Percentiles rank a stretch among this genome's conserved stretches.
phyloP scores from a whole-genome alignment of 2,113 vertebrate genomes.

The Antechinus flavipes region DNA sequence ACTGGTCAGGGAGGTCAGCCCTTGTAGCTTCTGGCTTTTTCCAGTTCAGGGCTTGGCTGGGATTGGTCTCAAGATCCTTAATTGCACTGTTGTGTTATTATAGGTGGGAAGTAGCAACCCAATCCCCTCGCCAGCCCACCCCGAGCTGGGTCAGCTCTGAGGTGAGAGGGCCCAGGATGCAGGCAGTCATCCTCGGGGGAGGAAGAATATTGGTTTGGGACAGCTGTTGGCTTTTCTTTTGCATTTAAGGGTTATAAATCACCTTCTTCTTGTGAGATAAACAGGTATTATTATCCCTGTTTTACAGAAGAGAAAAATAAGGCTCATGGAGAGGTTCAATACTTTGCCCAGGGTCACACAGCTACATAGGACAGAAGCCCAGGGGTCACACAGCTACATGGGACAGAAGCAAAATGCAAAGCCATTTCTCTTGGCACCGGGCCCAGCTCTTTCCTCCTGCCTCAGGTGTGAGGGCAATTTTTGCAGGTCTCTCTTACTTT shows the following conservation, averaged over 20 bases:
- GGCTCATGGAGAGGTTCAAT: neutral
- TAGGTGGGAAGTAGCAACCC: neutral
- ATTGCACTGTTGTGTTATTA: neutral
- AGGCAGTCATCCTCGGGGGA: neutral
- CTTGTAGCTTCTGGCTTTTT: neutral
- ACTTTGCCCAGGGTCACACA: neutral
- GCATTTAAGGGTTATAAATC: neutral
- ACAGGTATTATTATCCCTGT: too few species aligned
- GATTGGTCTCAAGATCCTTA: neutral
- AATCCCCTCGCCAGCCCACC: accelerated
- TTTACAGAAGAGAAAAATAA: neutral
- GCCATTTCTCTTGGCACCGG: neutral
- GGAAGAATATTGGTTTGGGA: neutral
- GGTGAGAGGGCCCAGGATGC: neutral
- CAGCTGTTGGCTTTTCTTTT: neutral
- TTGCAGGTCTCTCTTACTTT: neutral
- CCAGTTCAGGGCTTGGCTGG: neutral
- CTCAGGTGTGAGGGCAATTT: neutral
- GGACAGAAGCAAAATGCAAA: neutral
- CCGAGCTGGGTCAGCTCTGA: neutral
- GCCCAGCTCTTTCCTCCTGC: neutral
- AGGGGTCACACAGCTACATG: neutral
- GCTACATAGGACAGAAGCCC: neutral
- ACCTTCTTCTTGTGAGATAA: neutral
- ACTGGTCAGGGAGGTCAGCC: neutral